phyloP scores from a whole-genome alignment of 2,797 vertebrate species.

The Hemitrygon akajei region DNA sequence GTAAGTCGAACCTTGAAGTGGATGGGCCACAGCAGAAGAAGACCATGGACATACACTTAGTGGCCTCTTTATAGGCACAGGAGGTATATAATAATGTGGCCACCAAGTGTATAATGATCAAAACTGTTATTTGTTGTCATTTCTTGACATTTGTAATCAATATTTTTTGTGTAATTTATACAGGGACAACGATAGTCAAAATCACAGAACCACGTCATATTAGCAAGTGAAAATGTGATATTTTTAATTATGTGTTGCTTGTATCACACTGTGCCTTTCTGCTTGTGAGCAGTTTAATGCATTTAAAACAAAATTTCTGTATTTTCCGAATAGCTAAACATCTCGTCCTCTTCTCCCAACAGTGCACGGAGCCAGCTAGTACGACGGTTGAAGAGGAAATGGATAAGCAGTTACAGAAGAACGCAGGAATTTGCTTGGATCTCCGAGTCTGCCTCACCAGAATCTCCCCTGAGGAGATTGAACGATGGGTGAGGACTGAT shows the following conservation, averaged over 20 bases:
- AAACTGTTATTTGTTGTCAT: no score
- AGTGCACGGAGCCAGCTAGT: neutral
- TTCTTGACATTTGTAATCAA: no score
- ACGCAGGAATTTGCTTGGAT: constrained; percentile 6
- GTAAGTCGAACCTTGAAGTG: no score
- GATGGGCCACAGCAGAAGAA: no score
- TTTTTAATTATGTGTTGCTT: neutral
- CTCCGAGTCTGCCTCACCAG: constrained; percentile 22
- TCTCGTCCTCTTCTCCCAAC: neutral
- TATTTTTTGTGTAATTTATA: neutral
- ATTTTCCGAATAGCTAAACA: neutral
- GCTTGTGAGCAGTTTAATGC: neutral
- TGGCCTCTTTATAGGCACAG: no score
- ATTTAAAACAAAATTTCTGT: neutral
- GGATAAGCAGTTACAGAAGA: constrained; percentile 7
- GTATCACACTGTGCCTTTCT: neutral
- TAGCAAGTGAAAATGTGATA: neutral
- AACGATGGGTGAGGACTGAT: neutral
- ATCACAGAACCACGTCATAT: neutral
- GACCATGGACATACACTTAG: no score
- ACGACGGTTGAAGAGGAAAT: neutral
- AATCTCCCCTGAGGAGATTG: neutral
- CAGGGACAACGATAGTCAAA: neutral
- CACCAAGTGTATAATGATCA: no score
- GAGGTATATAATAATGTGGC: no score